Conservation (phyloP, 2,888 invertebrate species). For the Plagiodera versicolora region DNA sequence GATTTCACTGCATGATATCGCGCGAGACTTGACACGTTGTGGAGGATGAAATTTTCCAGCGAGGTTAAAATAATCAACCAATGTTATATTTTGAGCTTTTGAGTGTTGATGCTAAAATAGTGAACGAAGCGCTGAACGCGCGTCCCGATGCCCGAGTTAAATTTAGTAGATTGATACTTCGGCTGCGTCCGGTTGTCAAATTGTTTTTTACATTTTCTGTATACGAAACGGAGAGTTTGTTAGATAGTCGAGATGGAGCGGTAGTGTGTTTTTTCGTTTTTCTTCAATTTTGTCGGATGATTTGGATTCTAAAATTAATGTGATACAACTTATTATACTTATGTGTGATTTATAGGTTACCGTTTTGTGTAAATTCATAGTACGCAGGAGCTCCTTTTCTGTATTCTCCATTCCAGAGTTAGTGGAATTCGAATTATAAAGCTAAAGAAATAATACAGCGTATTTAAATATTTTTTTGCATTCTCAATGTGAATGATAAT, state of each 20-base stretch:
- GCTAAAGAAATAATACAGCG: too few relatives aligned
- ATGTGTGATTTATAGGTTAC: too few relatives aligned
- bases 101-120: conserved; percentile 28
- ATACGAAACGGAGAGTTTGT: conserved; percentile 36
- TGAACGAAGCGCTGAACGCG: conserved; percentile 30
- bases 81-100: conserved; percentile 39
- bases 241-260: background rate
- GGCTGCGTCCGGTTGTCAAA: conserved; percentile 52
- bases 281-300: background rate
- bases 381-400: too few relatives aligned
- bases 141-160: conserved; percentile 47
- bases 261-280: background rate
- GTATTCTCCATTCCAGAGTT: too few relatives aligned
- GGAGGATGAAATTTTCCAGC: conserved; percentile 22
- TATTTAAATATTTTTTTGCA: too few relatives aligned
- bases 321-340: background rate
- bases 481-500: too few relatives aligned
- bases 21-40: conserved; percentile 18
- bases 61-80: conserved; percentile 33
- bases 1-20: conserved; percentile 19
- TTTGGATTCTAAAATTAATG: background rate
- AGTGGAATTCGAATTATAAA: too few relatives aligned
- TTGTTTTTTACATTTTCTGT: conserved; percentile 42
- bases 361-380: too few relatives aligned
- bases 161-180: conserved; percentile 48